phyloP scores from a whole-genome alignment of 2,797 vertebrate species.

The Sphenodon punctatus region DNA sequence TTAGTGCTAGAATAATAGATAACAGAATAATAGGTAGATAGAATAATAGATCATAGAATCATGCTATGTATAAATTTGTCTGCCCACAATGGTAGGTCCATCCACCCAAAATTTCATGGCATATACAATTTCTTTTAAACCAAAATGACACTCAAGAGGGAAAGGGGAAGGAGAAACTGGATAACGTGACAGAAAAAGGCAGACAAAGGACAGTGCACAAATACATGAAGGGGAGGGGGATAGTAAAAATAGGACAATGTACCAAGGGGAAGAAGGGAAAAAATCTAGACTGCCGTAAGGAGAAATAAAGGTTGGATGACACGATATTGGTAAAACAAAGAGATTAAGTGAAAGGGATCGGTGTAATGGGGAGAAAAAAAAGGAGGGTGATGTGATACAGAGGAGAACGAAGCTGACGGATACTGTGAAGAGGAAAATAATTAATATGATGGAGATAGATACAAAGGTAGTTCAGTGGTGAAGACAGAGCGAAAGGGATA shows the following conservation, averaged over 20 bases:
- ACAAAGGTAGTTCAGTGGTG: neutral
- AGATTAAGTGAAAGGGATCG: neutral
- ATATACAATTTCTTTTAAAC: constrained; percentile 47
- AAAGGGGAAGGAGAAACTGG: constrained; percentile 25
- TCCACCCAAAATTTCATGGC: constrained; percentile 36
- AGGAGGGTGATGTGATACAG: neutral
- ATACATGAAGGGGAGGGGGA: neutral
- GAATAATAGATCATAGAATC: constrained; percentile 45
- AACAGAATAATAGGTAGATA: too few relatives aligned
- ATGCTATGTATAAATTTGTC: constrained; percentile 5
- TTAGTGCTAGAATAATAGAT: too few relatives aligned
- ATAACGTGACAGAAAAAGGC: constrained; percentile 50
- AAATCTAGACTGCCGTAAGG: neutral
- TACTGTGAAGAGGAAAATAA: neutral
- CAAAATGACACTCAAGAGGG: constrained; percentile 48
- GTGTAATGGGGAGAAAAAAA: neutral
- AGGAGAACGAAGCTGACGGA: neutral
- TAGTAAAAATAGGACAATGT: neutral
- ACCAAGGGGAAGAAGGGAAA: constrained; percentile 1
- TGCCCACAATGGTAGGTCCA: neutral
- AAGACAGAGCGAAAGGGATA: neutral
- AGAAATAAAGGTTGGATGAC: constrained; percentile 25
- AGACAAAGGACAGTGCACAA: constrained; percentile 44
- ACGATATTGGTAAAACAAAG: constrained; percentile 3
- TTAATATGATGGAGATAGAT: neutral